phyloP scores from a whole-genome alignment of 2,888 invertebrate genomes.

The Oscheius sp. region DNA sequence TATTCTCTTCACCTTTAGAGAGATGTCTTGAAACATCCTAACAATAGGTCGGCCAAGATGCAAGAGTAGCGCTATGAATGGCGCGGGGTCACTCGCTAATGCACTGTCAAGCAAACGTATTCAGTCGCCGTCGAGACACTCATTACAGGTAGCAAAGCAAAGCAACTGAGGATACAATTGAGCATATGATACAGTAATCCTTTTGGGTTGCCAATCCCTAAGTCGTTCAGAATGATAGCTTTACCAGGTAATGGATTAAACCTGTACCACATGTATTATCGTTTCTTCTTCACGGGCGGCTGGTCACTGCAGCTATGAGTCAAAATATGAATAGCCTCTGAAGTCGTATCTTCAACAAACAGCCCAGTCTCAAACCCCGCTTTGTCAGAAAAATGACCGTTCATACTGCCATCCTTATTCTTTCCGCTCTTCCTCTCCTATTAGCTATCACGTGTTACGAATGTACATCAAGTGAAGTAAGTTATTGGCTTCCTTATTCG shows the following conservation, averaged over 20 bases:
- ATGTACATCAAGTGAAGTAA: conserved; percentile 53
- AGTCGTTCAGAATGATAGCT: no score
- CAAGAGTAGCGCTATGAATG: conserved; percentile 32
- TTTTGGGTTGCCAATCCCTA: no score
- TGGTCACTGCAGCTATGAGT: conserved; percentile 33
- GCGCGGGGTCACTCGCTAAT: conserved; percentile 39
- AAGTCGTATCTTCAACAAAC: conserved; percentile 23
- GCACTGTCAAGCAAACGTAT: conserved; percentile 37
- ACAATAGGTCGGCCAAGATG: conserved; percentile 35
- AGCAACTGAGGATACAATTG: neutral
- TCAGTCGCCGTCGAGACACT: conserved; percentile 18
- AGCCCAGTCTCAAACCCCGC: neutral
- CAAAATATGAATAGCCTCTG: conserved; percentile 29
- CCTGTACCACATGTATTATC: conserved; percentile 19
- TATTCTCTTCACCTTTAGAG: conserved; percentile 9
- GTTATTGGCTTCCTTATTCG: neutral
- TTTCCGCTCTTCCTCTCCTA: neutral
- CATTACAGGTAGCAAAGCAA: conserved; percentile 4
- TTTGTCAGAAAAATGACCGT: conserved; percentile 22
- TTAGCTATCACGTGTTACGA: conserved; percentile 48
- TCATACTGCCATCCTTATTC: conserved; percentile 6
- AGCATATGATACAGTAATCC: neutral
- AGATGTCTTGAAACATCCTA: conserved; percentile 32
- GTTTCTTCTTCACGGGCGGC: conserved; percentile 29
- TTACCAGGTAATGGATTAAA: neutral